A percentile compares a stretch with the other conserved stretches of the same genome.
Evolutionary conservation across 2,888 invertebrate species (phyloP).

Genomic region (Priapulus caudatus): DNA sequence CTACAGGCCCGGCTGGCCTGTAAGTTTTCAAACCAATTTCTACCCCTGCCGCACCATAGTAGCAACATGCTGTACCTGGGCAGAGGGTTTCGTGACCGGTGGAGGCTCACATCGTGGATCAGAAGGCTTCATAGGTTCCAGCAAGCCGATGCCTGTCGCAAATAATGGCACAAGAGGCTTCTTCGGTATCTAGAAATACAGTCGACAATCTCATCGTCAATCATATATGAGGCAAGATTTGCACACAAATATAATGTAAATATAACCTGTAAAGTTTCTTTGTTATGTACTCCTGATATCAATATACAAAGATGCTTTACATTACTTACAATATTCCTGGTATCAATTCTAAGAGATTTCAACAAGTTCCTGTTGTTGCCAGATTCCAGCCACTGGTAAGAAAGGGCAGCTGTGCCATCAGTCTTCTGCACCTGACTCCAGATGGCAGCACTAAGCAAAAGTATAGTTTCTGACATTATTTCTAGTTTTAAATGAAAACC

Average conservation of each 20-base stretch:
- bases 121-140: neutral
- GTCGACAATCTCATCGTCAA: too few species aligned
- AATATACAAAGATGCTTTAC: too few species aligned
- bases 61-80: neutral
- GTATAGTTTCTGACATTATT: too few species aligned
- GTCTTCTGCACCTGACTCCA: neutral
- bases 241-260: too few species aligned
- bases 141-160: neutral
- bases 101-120: neutral
- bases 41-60: too few species aligned
- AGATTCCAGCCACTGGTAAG: neutral
- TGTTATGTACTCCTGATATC: too few species aligned
- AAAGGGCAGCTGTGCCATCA: neutral
- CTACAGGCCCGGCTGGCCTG: too few species aligned
- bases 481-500: too few species aligned
- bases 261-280: too few species aligned
- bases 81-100: neutral
- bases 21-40: too few species aligned
- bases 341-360: slow-evolving; percentile 1
- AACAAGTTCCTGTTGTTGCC: neutral
- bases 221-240: too few species aligned
- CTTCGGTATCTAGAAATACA: too few species aligned
- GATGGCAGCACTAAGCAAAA: neutral
- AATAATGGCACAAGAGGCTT: neutral
- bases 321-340: neutral